Percentiles rank a stretch among this genome's conserved stretches.
Conservation (phyloP, 2,888 invertebrate genomes). For the Tipula lateralis region DNA sequence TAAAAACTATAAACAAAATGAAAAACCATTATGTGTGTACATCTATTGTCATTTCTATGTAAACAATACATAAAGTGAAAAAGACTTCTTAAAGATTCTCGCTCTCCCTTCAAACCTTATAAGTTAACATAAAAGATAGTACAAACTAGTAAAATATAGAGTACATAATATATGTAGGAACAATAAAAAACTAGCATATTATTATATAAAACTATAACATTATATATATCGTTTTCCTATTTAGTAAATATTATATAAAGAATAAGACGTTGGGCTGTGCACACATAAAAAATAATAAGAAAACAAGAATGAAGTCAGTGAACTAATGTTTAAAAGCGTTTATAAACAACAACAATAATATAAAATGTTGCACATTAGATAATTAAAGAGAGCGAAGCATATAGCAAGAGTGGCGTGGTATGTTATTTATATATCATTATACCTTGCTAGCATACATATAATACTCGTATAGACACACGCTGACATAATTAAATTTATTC, state of each 20-base stretch:
- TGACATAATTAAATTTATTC: neutral
- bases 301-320: constrained; percentile 11
- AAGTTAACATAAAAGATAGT: constrained; percentile 11
- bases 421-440: neutral
- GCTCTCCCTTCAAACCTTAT: neutral
- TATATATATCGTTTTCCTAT: neutral
- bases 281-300: constrained; percentile 6
- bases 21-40: neutral
- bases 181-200: neutral
- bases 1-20: constrained; percentile 7
- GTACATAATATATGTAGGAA: neutral
- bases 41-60: constrained; percentile 11
- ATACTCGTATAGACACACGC: neutral
- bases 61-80: neutral
- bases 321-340: neutral
- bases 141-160: neutral
- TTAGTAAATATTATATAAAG: neutral
- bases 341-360: neutral
- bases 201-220: neutral
- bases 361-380: constrained; percentile 14
- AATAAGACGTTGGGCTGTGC: neutral
- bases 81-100: neutral
- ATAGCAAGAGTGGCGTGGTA: neutral
- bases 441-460: neutral
- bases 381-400: neutral